These are phyloP conservation scores for Anoplius nigerrimus DNA, from an alignment of 2,888 invertebrate species.

Conservation along the genomic window DNA sequence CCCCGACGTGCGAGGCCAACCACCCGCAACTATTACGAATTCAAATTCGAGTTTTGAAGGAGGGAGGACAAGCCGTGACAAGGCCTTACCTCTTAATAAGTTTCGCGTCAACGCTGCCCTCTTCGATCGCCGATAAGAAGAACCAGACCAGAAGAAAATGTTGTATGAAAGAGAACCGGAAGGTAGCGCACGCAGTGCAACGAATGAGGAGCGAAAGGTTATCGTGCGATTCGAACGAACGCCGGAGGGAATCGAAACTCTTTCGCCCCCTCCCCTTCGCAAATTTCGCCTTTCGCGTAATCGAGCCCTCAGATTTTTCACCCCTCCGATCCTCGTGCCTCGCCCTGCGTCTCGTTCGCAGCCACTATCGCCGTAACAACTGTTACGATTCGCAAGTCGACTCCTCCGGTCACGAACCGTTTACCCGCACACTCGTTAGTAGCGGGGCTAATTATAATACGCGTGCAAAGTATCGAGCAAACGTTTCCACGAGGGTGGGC, in stretches of 20 bases:
- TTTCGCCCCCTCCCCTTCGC: conserved; percentile 24
- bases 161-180: background rate
- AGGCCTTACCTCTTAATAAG: background rate
- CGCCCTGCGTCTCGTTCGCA: conserved; percentile 40
- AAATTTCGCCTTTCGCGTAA: background rate
- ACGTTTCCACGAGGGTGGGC: conserved; percentile 39
- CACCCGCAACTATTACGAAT: conserved; percentile 44
- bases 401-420: conserved; percentile 57
- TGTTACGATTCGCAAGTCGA: conserved; percentile 59
- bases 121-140: background rate
- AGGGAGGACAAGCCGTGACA: background rate
- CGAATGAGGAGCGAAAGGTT: conserved; percentile 27
- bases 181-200: background rate
- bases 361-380: conserved; percentile 60
- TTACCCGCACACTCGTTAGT: conserved; percentile 59
- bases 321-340: conserved; percentile 5
- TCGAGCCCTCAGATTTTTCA: conserved; percentile 1
- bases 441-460: conserved; percentile 60
- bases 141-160: background rate
- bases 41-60: conserved; percentile 40
- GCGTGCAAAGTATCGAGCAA: conserved; percentile 54
- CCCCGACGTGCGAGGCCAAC: conserved; percentile 37
- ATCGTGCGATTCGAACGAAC: background rate
- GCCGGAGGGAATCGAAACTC: conserved; percentile 27
- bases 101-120: background rate